Evolutionary conservation across 2,888 invertebrate species (phyloP).

Genomic region (Alviniconcha strummeri): DNA sequence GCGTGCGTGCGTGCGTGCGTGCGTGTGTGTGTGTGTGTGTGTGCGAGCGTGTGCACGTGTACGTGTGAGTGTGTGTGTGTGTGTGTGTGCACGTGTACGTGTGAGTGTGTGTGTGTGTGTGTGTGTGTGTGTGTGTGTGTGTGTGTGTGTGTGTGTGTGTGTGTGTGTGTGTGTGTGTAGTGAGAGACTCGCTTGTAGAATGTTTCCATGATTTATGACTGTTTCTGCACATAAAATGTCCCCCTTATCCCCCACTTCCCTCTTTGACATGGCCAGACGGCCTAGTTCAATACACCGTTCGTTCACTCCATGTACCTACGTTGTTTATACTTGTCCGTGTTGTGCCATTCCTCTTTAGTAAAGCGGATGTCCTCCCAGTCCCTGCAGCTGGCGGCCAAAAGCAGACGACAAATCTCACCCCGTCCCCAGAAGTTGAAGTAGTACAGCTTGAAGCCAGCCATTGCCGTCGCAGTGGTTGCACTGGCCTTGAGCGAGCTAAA

Average conservation of each 20-base stretch:
- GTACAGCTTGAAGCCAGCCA: conserved; percentile 1
- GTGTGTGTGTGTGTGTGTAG: background rate
- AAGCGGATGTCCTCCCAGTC: background rate
- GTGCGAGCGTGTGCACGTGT: background rate
- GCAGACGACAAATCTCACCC: background rate
- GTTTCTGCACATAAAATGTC: too few relatives aligned
- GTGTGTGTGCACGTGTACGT: background rate
- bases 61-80: background rate
- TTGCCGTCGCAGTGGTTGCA: too few relatives aligned
- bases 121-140: background rate
- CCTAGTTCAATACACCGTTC: too few relatives aligned
- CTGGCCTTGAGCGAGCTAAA: too few relatives aligned
- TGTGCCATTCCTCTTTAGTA: background rate
- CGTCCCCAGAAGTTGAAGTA: conserved; percentile 3
- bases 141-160: background rate
- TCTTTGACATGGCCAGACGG: too few relatives aligned
- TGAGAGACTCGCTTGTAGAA: background rate
- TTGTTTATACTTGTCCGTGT: background rate
- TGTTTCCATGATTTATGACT: too few relatives aligned
- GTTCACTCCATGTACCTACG: background rate
- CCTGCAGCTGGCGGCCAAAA: background rate
- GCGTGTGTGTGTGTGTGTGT: background rate
- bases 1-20: background rate
- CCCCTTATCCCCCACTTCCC: too few relatives aligned
- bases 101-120: background rate